phyloP scores from a whole-genome alignment of 1,140 invertebrate species.

The Araneus ventricosus region DNA sequence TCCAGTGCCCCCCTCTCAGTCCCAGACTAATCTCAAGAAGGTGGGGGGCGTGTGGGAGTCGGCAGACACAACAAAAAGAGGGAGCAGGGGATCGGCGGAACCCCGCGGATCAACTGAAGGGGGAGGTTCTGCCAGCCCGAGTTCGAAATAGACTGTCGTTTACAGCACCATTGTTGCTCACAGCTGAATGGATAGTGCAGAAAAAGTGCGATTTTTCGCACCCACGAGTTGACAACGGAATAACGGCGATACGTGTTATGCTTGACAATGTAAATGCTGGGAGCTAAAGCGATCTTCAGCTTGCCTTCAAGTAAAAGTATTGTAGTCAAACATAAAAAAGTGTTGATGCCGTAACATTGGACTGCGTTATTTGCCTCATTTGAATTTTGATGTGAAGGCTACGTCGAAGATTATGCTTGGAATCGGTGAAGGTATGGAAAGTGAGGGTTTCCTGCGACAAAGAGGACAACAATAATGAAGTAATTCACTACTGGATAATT shows the following conservation, averaged over 20 bases:
- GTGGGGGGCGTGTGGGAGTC: background rate
- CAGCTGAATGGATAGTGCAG: background rate
- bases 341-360: background rate
- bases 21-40: background rate
- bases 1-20: background rate
- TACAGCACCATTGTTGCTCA: background rate
- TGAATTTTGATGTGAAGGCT: background rate
- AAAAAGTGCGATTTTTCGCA: background rate
- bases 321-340: background rate
- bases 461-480: too few relatives aligned
- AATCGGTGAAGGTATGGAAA: too few relatives aligned
- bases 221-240: background rate
- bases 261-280: background rate
- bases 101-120: background rate
- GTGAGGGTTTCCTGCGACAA: too few relatives aligned
- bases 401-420: background rate
- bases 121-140: background rate
- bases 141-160: background rate
- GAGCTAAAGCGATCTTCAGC: background rate
- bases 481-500: too few relatives aligned
- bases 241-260: background rate
- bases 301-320: background rate
- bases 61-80: constrained; percentile 1
- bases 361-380: background rate
- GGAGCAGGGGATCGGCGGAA: background rate